These are phyloP conservation scores for Alexandromys fortis DNA, from an alignment of 2,113 vertebrate genomes.

Conservation along the genomic window DNA sequence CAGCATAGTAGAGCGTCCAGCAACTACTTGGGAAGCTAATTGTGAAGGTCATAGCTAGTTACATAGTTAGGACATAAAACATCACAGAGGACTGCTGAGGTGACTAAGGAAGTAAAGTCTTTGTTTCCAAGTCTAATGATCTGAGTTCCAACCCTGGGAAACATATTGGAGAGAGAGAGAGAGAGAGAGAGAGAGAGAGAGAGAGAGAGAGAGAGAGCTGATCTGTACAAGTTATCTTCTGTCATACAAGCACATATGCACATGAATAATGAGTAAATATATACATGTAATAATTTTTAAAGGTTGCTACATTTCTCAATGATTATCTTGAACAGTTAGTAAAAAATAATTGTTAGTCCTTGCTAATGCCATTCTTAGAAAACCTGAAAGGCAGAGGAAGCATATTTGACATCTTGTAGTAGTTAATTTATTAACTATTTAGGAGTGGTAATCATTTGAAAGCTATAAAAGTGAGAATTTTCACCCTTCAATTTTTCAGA, in stretches of 20 bases:
- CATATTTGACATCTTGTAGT: neutral
- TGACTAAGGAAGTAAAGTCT: neutral
- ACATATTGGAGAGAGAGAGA: neutral
- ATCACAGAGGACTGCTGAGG: too few species aligned
- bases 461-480: conserved; percentile 11
- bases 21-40: neutral
- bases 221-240: neutral
- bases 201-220: neutral
- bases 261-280: neutral
- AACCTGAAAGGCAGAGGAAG: conserved; percentile 8
- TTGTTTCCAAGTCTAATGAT: neutral
- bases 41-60: neutral
- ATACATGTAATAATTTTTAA: neutral
- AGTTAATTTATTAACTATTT: conserved; percentile 27
- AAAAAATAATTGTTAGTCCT: neutral
- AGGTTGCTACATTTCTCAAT: neutral
- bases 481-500: neutral
- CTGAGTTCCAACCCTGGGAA: too few species aligned
- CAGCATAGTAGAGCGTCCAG: neutral
- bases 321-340: conserved; percentile 30
- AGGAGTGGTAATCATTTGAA: conserved; percentile 14
- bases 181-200: neutral
- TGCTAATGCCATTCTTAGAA: conserved; percentile 9
- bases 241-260: neutral
- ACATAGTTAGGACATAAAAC: neutral